phyloP scores from a whole-genome alignment of 92 coral and sea anemone species.

The Bergia sp. region DNA sequence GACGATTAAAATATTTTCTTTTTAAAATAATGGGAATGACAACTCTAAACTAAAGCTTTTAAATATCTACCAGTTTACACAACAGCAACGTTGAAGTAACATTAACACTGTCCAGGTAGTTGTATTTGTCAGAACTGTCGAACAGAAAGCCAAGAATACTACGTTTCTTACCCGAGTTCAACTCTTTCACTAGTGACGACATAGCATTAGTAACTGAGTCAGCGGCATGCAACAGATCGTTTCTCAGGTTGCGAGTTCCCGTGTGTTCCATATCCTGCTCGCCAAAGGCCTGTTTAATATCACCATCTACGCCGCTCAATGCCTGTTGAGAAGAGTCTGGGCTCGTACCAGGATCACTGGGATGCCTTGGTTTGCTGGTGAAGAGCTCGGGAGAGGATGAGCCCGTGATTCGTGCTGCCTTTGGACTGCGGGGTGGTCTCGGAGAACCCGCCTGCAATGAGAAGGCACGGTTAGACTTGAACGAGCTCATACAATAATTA shows the following conservation, averaged over 20 bases:
- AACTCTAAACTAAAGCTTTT: no score
- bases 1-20: no score
- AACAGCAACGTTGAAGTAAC: no score
- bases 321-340: constrained; percentile 76
- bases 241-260: constrained; percentile 79
- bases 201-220: constrained; percentile 97
- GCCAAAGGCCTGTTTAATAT: constrained; percentile 85
- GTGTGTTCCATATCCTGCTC: constrained; percentile 55
- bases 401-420: constrained; percentile 62
- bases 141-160: no score
- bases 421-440: constrained; percentile 79
- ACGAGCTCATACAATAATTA: neutral
- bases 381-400: constrained; percentile 54
- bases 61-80: no score
- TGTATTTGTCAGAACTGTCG: neutral
- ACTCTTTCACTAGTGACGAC: constrained; percentile 95
- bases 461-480: neutral
- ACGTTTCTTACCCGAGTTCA: constrained; percentile 84
- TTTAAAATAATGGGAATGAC: no score
- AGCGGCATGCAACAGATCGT: constrained; percentile 92
- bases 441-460: constrained; percentile 93
- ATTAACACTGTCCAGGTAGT: no score
- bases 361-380: constrained; percentile 54
- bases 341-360: constrained; percentile 58
- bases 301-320: constrained; percentile 90